Evolutionary conservation across 2,888 invertebrate genomes (phyloP).

Genomic region (Pyralis farinalis): DNA sequence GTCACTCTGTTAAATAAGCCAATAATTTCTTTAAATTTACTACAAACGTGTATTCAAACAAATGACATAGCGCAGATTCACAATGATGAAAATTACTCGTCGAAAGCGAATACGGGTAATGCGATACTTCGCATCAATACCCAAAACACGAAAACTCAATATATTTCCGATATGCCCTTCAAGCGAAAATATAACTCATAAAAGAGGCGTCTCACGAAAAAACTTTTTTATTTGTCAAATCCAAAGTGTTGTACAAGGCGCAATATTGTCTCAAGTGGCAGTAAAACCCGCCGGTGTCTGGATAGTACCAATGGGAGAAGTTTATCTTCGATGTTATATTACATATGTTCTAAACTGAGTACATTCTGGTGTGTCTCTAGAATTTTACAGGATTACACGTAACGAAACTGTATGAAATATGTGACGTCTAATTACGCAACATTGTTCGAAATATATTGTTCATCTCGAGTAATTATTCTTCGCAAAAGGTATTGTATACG

Average conservation of each 20-base stretch:
- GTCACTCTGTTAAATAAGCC: no score
- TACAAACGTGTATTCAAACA: no score
- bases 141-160: not conserved
- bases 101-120: no score
- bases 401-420: no score
- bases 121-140: no score
- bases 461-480: no score
- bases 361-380: not conserved
- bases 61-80: no score
- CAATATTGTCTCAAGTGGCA: constrained; percentile 34
- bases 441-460: not conserved
- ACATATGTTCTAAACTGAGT: not conserved
- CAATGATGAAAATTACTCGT: no score
- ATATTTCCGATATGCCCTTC: not conserved
- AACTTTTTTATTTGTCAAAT: constrained; percentile 32
- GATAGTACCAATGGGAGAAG: constrained; percentile 20
- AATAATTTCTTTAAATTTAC: no score
- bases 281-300: constrained; percentile 25
- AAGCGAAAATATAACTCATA: constrained; percentile 3
- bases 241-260: constrained; percentile 14
- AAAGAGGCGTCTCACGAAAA: not conserved
- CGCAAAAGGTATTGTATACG: no score
- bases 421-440: not conserved
- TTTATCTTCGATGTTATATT: constrained; percentile 16
- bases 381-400: not conserved